phyloP scores from a whole-genome alignment of 1,140 invertebrate species.

The Lepidurus apus region DNA sequence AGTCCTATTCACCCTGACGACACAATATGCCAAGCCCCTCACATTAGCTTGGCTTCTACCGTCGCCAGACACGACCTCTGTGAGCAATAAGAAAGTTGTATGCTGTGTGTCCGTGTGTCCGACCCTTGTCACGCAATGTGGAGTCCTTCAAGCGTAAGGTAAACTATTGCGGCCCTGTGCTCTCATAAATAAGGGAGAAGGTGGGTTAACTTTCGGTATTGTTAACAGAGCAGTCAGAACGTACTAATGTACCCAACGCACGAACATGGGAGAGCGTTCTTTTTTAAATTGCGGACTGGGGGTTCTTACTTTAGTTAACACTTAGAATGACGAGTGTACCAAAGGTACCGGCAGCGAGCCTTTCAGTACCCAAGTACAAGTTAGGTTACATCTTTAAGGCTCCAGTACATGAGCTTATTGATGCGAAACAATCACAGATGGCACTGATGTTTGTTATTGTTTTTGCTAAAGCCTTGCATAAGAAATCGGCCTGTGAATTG shows the following conservation, averaged over 20 bases:
- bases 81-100: neutral
- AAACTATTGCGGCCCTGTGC: neutral
- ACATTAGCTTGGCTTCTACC: slow-evolving; percentile 4
- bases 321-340: neutral
- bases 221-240: neutral
- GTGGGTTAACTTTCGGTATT: neutral
- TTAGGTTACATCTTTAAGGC: no score
- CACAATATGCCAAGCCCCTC: neutral
- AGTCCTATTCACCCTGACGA: neutral
- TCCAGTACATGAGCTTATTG: no score
- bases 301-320: neutral
- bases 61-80: neutral
- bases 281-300: neutral
- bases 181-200: neutral
- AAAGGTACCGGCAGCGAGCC: neutral
- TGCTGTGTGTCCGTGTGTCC: neutral
- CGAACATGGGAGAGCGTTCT: neutral
- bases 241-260: neutral
- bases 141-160: neutral
- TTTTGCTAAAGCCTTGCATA: no score
- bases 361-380: neutral
- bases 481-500: no score
- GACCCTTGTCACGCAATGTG: neutral
- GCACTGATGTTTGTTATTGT: no score
- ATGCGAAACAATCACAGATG: no score